Conservation (phyloP, 2,113 vertebrate genomes). For the Geothlypis trichas region DNA sequence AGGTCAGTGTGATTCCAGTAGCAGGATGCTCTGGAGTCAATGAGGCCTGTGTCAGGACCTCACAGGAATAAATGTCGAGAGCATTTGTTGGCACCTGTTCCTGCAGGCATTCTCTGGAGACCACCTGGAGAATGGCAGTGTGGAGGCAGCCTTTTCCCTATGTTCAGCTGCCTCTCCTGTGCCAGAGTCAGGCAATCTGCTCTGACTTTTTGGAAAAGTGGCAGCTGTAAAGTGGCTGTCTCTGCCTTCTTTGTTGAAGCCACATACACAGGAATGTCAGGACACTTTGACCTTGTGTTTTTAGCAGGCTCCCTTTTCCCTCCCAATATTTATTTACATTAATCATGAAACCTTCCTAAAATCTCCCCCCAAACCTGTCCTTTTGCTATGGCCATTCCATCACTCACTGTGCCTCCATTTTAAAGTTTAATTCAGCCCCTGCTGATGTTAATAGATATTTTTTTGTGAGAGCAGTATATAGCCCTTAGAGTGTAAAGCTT, state of each 20-base stretch:
- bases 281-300: neutral
- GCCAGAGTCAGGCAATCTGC: neutral
- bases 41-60: neutral
- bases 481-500: neutral
- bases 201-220: neutral
- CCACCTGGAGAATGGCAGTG: neutral
- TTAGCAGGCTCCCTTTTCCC: neutral
- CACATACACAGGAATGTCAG: neutral
- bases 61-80: neutral
- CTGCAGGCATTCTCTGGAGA: neutral
- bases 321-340: neutral
- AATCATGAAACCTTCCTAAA: neutral
- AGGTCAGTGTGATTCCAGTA: neutral
- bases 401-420: neutral
- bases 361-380: neutral
- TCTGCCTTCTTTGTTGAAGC: neutral
- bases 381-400: neutral
- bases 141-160: neutral
- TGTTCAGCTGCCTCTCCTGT: neutral
- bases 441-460: neutral
- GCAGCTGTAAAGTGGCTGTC: neutral
- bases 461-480: neutral
- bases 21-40: neutral
- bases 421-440: conserved; percentile 5
- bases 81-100: neutral